phyloP scores from a whole-genome alignment of 2,797 vertebrate species.

The Sorex maritimensis region DNA sequence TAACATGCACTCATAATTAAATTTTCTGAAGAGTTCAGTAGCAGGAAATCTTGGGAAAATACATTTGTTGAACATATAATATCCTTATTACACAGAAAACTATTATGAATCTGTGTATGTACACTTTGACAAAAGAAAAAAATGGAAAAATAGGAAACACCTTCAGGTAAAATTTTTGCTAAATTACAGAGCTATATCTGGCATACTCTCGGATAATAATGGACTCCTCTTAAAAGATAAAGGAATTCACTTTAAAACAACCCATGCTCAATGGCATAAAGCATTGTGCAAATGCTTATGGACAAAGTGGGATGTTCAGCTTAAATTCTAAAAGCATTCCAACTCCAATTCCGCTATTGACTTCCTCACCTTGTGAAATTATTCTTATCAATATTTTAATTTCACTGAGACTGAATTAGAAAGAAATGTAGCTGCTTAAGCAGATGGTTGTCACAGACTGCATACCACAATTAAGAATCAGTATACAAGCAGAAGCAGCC shows the following conservation, averaged over 20 bases:
- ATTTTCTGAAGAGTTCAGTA: slow-evolving; percentile 1
- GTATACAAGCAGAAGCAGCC: slow-evolving; percentile 49
- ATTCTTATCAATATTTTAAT: slow-evolving; percentile 86
- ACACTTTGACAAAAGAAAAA: not conserved
- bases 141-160: not conserved
- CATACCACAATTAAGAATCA: slow-evolving; percentile 80
- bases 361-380: slow-evolving; percentile 71
- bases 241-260: slow-evolving; percentile 44
- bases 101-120: not conserved
- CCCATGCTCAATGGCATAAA: not conserved
- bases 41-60: not conserved
- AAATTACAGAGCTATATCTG: not conserved
- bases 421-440: slow-evolving; percentile 69
- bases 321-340: slow-evolving; percentile 43
- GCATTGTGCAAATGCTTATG: not conserved
- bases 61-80: slow-evolving; percentile 8
- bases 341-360: slow-evolving; percentile 72
- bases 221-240: not conserved
- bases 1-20: not conserved
- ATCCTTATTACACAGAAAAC: not conserved
- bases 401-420: slow-evolving; percentile 75
- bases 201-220: not conserved
- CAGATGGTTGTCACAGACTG: slow-evolving; percentile 85
- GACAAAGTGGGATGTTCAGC: slow-evolving; percentile 27
- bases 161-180: not conserved